Evolutionary conservation across 2,888 invertebrate genomes (phyloP).

Genomic region (Podabrus alpinus): DNA sequence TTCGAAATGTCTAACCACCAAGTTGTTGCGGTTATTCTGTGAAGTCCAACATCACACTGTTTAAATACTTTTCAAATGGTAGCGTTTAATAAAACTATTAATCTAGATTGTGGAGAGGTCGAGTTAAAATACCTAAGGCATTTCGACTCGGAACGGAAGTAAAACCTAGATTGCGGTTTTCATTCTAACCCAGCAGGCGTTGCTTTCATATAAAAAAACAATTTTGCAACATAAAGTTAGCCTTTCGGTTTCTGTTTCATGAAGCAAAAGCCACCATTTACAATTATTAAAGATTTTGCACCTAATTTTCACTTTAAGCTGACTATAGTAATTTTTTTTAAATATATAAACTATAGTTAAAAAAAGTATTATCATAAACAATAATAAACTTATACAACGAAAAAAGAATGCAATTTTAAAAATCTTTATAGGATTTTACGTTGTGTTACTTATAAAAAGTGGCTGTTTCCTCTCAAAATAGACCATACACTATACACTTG

Average conservation of each 20-base stretch:
- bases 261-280: neutral
- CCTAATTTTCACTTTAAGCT: neutral
- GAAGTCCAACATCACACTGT: conserved; percentile 18
- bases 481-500: conserved; percentile 10
- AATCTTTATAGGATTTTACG: neutral
- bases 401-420: neutral
- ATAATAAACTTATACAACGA: neutral
- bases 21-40: conserved; percentile 26
- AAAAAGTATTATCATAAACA: neutral
- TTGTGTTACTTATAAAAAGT: conserved; percentile 6
- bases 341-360: neutral
- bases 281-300: neutral
- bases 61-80: conserved; percentile 26
- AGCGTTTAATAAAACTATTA: conserved; percentile 21
- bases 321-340: neutral
- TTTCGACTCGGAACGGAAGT: conserved; percentile 7
- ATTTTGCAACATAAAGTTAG: neutral
- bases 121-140: conserved; percentile 16
- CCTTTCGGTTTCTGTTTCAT: neutral
- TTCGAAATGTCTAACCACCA: conserved; percentile 32
- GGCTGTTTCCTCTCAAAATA: conserved; percentile 4
- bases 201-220: conserved; percentile 11
- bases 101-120: conserved; percentile 11
- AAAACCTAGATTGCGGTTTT: conserved; percentile 20
- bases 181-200: conserved; percentile 6